Conservation (phyloP, 2,888 invertebrate genomes). For the Chironomus tentans region DNA sequence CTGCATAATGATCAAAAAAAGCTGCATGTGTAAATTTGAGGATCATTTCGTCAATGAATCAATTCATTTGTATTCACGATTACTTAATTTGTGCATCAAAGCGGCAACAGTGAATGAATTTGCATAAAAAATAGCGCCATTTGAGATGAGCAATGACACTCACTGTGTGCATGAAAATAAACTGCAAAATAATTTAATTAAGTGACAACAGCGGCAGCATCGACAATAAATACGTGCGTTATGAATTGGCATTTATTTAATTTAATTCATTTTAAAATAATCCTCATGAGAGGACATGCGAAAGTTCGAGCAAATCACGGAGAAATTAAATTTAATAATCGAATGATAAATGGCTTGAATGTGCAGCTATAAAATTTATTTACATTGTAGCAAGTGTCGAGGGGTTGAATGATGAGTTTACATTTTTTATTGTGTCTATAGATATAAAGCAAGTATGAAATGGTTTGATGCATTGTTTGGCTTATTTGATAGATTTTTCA, state of each 20-base stretch:
- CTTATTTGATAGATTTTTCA: too few species aligned
- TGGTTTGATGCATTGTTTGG: too few species aligned
- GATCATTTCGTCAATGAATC: neutral
- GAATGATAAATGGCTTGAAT: slow-evolving; percentile 18
- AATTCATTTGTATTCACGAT: neutral
- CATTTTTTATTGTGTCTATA: too few species aligned
- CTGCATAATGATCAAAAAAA: neutral
- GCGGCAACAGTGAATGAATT: neutral
- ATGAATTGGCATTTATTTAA: slow-evolving; percentile 14
- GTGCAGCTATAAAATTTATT: neutral
- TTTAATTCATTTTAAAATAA: neutral
- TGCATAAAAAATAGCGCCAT: slow-evolving; percentile 2
- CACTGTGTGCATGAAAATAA: neutral
- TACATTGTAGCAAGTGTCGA: neutral
- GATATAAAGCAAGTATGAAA: too few species aligned
- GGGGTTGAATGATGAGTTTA: too few species aligned
- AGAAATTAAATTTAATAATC: slow-evolving; percentile 18
- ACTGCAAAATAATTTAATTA: slow-evolving; percentile 16
- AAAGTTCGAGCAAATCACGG: neutral
- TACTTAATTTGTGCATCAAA: neutral
- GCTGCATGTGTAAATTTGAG: neutral
- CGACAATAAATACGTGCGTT: neutral
- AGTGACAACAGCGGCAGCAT: neutral
- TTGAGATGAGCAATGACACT: neutral
- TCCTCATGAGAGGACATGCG: slow-evolving; percentile 4